Base-by-base conservation (phyloP, 2,797 vertebrate genomes). In the Okamejei kenojei region DNA sequence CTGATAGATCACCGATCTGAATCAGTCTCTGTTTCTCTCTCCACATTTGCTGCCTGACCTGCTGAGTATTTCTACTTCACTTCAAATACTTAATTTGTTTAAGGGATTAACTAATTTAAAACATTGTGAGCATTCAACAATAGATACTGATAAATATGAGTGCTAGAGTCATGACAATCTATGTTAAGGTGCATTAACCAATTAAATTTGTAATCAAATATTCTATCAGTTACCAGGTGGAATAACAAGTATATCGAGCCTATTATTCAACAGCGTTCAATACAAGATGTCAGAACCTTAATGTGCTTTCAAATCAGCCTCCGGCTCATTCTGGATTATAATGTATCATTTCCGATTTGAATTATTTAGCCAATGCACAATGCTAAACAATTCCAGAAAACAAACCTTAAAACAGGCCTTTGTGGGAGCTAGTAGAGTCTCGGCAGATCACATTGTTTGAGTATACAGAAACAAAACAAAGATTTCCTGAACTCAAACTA, bases 121-220 rank as follows among this genome's bases (percentile, higher is more conserved):
- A 29, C 68, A 74, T 74, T 92, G 71, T 45, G 71, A 92, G 21
- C 13, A 88, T n/a, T 92, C 38, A 17, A 54, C 65, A 65, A 88
- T 74, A 74, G 10, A 19, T n/a, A 29, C 61, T 32, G 58, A 35
- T 86, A 65, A 10, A 68, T 65, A 32, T 19, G 35, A 68, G 58
- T n/a, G 17, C 15, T 86, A 32, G 11, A 19, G 17, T 68, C 61
- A 88, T 32, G n/a, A 68, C 35, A 21, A 68, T 88, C n/a, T 68
- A 35, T 63, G 19, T 88, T 88, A 88, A 88, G 61, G 17, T 88
- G 35, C 15, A 65, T 88, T 35, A 88, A 58, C 90, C 76, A 76
- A 92, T 76, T 92, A 92, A 26, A 92, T 92, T 54, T 92, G 71
- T 45, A 92, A 74, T 73, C 71, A 92, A 73, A 92, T 76, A 54